Percentiles rank a stretch among this genome's conserved stretches.
These are phyloP conservation scores for Triplophysa bombifrons DNA, from an alignment of 2,797 vertebrate species.

Conservation along the genomic window DNA sequence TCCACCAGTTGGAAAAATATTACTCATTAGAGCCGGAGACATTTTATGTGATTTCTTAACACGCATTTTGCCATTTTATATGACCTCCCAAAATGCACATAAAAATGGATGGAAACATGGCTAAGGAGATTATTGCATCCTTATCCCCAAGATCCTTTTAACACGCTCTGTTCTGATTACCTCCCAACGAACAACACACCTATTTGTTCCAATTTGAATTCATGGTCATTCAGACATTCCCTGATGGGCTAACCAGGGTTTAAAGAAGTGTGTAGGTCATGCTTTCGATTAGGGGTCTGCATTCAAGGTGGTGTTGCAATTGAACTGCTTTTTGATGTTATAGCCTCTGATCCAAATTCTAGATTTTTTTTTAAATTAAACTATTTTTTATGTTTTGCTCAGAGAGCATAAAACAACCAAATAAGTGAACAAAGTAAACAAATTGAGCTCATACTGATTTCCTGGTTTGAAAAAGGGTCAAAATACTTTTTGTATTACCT, in stretches of 20 bases:
- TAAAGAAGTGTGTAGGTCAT: constrained; percentile 10
- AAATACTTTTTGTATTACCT: neutral
- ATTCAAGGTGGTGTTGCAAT: constrained; percentile 29
- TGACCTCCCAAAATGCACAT: no score
- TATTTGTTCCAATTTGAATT: constrained; percentile 15
- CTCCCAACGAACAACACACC: neutral
- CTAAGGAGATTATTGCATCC: no score
- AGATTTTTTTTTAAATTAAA: no score
- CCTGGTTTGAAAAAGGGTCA: neutral
- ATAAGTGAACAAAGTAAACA: neutral
- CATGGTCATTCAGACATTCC: constrained; percentile 8
- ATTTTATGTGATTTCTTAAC: no score
- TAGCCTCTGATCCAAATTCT: no score
- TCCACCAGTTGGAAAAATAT: no score
- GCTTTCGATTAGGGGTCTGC: constrained; percentile 5
- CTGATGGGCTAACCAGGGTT: constrained; percentile 16
- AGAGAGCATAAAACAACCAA: neutral
- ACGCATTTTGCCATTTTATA: no score
- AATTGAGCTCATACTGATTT: neutral
- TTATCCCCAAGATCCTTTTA: no score
- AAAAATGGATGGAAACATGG: no score
- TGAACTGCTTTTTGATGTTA: constrained; percentile 20
- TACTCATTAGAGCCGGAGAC: no score
- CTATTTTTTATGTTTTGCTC: no score
- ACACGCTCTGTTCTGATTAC: constrained; percentile 1